Percentiles rank a stretch among this genome's conserved stretches.
These are phyloP conservation scores for Battus philenor DNA, from an alignment of 1,140 invertebrate genomes.

Conservation along the genomic window DNA sequence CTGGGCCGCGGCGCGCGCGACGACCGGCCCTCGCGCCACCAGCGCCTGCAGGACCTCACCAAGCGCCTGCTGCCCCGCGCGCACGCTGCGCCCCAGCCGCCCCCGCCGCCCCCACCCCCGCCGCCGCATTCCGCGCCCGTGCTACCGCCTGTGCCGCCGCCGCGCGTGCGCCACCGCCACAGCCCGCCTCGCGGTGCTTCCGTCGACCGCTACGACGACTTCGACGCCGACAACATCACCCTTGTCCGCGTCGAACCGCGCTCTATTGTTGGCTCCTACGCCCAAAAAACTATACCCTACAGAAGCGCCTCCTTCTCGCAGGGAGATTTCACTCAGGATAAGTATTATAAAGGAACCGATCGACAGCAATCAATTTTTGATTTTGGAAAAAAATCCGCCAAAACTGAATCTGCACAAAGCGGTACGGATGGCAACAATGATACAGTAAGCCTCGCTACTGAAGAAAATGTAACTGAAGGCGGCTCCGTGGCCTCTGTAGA, in stretches of 20 bases:
- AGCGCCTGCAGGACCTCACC: slow-evolving; percentile 84
- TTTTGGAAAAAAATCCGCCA: slow-evolving; percentile 51
- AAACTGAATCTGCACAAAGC: slow-evolving; percentile 12
- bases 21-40: slow-evolving; percentile 76
- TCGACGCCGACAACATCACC: slow-evolving; percentile 63
- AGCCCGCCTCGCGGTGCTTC: slow-evolving; percentile 52
- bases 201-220: slow-evolving; percentile 58
- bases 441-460: slow-evolving; percentile 34
- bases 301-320: slow-evolving; percentile 90
- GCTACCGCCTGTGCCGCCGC: slow-evolving; percentile 58
- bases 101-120: slow-evolving; percentile 49
- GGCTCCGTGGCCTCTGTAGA: slow-evolving; percentile 78
- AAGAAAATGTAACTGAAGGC: slow-evolving; percentile 57
- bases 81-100: slow-evolving; percentile 49
- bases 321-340: slow-evolving; percentile 80
- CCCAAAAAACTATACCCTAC: slow-evolving; percentile 79
- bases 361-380: slow-evolving; percentile 60
- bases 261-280: slow-evolving; percentile 76
- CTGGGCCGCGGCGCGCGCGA: slow-evolving; percentile 80
- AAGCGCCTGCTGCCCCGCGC: slow-evolving; percentile 79
- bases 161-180: slow-evolving; percentile 48
- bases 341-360: slow-evolving; percentile 60
- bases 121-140: slow-evolving; percentile 54
- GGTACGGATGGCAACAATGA: slow-evolving; percentile 24
- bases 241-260: slow-evolving; percentile 76